A percentile compares a stretch with the other conserved stretches of the same genome.
Evolutionary conservation across 1,140 invertebrate species (phyloP).

Genomic region (Drosophila littoralis): DNA sequence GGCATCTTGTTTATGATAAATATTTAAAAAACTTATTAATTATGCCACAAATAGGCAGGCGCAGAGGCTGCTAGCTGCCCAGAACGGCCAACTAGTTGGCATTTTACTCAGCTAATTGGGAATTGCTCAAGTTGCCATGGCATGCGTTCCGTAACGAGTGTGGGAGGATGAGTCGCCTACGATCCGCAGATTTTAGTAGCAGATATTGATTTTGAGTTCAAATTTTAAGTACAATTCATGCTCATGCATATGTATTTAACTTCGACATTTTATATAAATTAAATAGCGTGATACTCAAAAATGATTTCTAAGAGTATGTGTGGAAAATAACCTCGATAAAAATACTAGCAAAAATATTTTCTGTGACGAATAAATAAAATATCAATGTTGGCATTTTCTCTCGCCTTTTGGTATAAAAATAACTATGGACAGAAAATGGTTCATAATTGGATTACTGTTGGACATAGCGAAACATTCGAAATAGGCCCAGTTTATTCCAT

Average conservation of each 20-base stretch:
- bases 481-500: background rate
- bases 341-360: too few relatives aligned
- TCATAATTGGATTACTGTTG: background rate
- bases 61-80: background rate
- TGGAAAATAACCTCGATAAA: too few relatives aligned
- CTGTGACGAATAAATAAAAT: too few relatives aligned
- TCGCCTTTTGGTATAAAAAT: too few relatives aligned
- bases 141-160: constrained; percentile 9
- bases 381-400: too few relatives aligned
- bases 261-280: background rate
- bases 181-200: constrained; percentile 1
- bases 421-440: too few relatives aligned
- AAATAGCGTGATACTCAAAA: background rate
- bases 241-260: constrained; percentile 43
- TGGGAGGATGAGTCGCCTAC: constrained; percentile 33
- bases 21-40: constrained; percentile 80
- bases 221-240: constrained; percentile 23
- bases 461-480: too few relatives aligned
- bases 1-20: constrained; percentile 79
- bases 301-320: too few relatives aligned
- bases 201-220: constrained; percentile 31
- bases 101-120: constrained; percentile 56
- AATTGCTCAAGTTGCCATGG: constrained; percentile 28
- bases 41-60: constrained; percentile 76
- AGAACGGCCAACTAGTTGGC: constrained; percentile 12